Base-by-base conservation (phyloP, 1,140 invertebrate genomes). In the Drosophila kanapiae region DNA sequence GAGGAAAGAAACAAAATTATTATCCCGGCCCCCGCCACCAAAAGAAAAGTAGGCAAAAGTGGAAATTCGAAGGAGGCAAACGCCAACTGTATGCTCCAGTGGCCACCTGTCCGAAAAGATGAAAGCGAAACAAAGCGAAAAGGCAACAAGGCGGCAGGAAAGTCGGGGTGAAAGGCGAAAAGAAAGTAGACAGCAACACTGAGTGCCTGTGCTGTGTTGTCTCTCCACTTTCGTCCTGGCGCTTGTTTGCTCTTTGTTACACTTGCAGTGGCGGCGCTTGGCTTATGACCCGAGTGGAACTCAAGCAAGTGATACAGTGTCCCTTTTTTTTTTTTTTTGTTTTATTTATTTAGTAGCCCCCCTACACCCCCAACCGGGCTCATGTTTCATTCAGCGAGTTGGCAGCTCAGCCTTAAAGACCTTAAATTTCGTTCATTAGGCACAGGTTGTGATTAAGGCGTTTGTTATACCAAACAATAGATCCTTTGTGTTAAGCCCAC, bases 281-380 rank as follows among this genome's bases (percentile, higher is more conserved):
- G 48, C 71, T 75, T 75, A 47, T 75, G 69, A 75, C 38, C 68
- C 67, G 23, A 71, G 64, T 33, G 16, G 10, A 58, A 48, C 49
- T 47, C 35, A 18, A 37, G 27, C 29, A 40, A 74, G 35, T 75
- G 69, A 75, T 62, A 75, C 48, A 57, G 65, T 51, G 69, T 65
- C 43, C 63, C 11, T 31, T 70, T 60, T 62, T 63, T 29, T 63
- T 40, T 6, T 23, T 2, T 23, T 23, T 23, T 23, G 1, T 23
- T 23, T 23, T 23, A 23, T 23, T 14, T 53, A 35, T 65, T 42
- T 35, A 51, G 45, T 51, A 37, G 51, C 4, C 27, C 16, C 27
- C 23, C 23, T 23, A n/a, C n/a, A n/a, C 23, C 23, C 23, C 23
- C 23, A 2, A 2, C 23, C 23, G 1, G 1, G n/a, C 64, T 64